These are phyloP conservation scores for Thalassophryne amazonica DNA, from an alignment of 2,797 vertebrate species.

Conservation along the genomic window DNA sequence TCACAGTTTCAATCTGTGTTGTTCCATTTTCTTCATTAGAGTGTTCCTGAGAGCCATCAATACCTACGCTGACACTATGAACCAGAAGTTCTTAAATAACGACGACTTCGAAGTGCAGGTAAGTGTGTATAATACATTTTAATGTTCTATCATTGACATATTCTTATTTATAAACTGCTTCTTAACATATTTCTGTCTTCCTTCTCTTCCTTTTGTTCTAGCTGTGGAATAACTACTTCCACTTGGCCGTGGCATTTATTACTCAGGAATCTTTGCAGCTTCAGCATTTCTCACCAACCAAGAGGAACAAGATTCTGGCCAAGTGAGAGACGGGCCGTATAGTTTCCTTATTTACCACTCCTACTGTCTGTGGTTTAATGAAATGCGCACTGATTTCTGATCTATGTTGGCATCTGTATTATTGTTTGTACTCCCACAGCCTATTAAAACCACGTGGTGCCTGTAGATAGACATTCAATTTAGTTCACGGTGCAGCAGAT, in stretches of 20 bases:
- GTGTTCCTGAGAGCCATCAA: slow-evolving; percentile 96
- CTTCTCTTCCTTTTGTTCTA: slow-evolving; percentile 45
- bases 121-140: slow-evolving; percentile 1
- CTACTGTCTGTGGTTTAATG: slow-evolving; percentile 24
- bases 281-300: slow-evolving; percentile 92
- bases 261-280: slow-evolving; percentile 97
- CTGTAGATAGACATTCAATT: slow-evolving; percentile 29
- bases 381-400: slow-evolving; percentile 41
- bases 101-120: slow-evolving; percentile 96
- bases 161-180: neutral
- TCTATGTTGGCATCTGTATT: slow-evolving; percentile 31
- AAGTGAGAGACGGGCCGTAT: slow-evolving; percentile 82
- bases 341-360: slow-evolving; percentile 41
- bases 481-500: slow-evolving; percentile 21
- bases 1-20: too few species aligned
- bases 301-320: slow-evolving; percentile 92
- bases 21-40: slow-evolving; percentile 59
- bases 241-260: slow-evolving; percentile 97
- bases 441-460: slow-evolving; percentile 27
- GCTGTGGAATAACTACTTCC: slow-evolving; percentile 99
- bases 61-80: slow-evolving; percentile 96
- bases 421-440: slow-evolving; percentile 27
- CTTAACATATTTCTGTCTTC: neutral
- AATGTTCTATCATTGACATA: neutral
- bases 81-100: slow-evolving; percentile 93